Evolutionary conservation across 2,113 vertebrate species (phyloP).

Genomic region (Microcebus murinus): DNA sequence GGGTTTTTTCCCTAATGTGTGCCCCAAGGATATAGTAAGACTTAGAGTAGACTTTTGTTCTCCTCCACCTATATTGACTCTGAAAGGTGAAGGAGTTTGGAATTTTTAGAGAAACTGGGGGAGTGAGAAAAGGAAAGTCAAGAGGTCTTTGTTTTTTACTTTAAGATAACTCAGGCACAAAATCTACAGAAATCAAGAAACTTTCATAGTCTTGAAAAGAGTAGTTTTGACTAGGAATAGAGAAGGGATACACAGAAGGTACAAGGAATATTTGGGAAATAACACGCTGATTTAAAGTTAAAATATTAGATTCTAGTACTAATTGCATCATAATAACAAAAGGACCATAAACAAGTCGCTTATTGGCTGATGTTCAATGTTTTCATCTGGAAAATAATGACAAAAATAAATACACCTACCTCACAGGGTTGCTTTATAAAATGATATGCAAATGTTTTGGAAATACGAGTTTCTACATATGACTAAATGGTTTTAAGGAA

Average conservation of each 20-base stretch:
- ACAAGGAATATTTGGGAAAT: not conserved
- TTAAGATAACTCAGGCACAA: not conserved
- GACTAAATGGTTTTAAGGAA: not conserved
- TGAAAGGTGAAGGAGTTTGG: not conserved
- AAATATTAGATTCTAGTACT: not conserved
- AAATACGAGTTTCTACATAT: not conserved
- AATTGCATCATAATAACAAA: not conserved
- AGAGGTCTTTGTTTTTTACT: not conserved
- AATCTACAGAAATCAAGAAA: not conserved
- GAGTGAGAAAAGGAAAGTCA: not conserved
- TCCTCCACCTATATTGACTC: not conserved
- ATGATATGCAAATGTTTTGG: not conserved
- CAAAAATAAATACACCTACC: not conserved
- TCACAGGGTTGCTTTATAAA: constrained; percentile 28
- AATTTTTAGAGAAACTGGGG: not conserved
- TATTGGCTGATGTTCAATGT: not conserved
- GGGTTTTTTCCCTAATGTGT: not conserved
- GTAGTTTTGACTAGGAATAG: not conserved
- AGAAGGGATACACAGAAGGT: not conserved
- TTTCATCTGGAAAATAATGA: not conserved
- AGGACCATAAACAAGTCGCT: constrained; percentile 13
- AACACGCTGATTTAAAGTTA: not conserved
- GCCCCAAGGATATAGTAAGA: not conserved
- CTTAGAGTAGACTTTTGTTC: constrained; percentile 15
- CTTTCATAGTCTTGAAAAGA: not conserved